A percentile compares a stretch with the other conserved stretches of the same genome.
Conservation (phyloP, 2,888 invertebrate genomes). For the Catotricha subobsoleta region DNA sequence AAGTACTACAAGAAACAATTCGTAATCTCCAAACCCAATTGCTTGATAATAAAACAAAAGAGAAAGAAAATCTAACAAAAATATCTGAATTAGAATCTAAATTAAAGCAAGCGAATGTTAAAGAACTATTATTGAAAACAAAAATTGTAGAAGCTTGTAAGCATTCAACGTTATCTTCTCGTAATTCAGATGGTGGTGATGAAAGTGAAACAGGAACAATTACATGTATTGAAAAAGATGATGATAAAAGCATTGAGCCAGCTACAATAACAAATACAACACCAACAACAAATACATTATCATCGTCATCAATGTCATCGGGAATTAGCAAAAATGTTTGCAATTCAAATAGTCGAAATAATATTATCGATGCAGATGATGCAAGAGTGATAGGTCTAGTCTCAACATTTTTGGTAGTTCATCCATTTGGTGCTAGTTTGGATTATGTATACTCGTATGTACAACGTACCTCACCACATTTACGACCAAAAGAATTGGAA, state of each 20-base stretch:
- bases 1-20: constrained; percentile 33
- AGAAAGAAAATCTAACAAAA: constrained; percentile 23
- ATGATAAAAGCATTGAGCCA: neutral
- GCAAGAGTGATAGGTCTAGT: constrained; percentile 71
- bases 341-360: neutral
- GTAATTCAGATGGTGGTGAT: constrained; percentile 17
- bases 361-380: constrained; percentile 9
- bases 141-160: constrained; percentile 22
- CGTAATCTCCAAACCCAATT: constrained; percentile 29
- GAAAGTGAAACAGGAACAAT: too few species aligned
- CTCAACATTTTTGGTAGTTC: constrained; percentile 71
- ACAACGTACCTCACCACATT: constrained; percentile 54
- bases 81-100: constrained; percentile 25
- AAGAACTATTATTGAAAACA: constrained; percentile 27
- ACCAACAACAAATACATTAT: too few species aligned
- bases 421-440: constrained; percentile 80
- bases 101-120: constrained; percentile 27
- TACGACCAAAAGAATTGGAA: constrained; percentile 59
- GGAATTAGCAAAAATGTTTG: neutral
- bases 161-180: constrained; percentile 12
- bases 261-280: neutral
- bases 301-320: neutral
- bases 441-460: constrained; percentile 85
- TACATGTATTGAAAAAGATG: constrained; percentile 8
- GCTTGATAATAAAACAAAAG: constrained; percentile 25